phyloP scores from a whole-genome alignment of 2,888 invertebrate species.

The Drosophila histrio region DNA sequence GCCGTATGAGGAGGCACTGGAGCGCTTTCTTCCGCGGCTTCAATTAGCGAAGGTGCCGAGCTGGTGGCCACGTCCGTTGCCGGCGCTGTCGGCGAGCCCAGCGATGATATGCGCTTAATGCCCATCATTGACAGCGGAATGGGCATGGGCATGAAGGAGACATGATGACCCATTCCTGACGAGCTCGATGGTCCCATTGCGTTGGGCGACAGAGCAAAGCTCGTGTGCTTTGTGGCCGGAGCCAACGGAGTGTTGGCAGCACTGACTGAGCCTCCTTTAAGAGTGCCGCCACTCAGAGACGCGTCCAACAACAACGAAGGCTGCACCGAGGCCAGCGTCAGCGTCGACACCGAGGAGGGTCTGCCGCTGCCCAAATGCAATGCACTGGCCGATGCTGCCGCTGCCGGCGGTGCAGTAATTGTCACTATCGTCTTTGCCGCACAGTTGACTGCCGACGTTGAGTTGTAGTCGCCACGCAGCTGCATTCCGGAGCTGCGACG shows the following conservation, averaged over 20 bases:
- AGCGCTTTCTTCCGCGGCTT: slow-evolving; percentile 25
- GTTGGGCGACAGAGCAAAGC: slow-evolving; percentile 80
- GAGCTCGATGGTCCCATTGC: slow-evolving; percentile 70
- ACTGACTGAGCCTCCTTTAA: slow-evolving; percentile 54
- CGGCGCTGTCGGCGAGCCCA: slow-evolving; percentile 46
- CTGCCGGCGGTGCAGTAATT: slow-evolving; percentile 71
- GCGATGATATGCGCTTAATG: slow-evolving; percentile 51
- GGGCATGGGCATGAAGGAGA: slow-evolving; percentile 72
- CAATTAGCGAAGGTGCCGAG: slow-evolving; percentile 69
- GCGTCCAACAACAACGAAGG: slow-evolving; percentile 63
- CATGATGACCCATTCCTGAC: slow-evolving; percentile 71
- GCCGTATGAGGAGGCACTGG: slow-evolving; percentile 49
- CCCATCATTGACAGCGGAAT: slow-evolving; percentile 50
- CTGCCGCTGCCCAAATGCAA: slow-evolving; percentile 51
- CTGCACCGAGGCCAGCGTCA: slow-evolving; percentile 75
- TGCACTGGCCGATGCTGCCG: slow-evolving; percentile 57
- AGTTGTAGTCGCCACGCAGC: slow-evolving; percentile 65
- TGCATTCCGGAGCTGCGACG: slow-evolving; percentile 80
- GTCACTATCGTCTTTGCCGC: slow-evolving; percentile 77
- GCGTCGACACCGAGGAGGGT: slow-evolving; percentile 67
- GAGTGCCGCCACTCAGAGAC: slow-evolving; percentile 37
- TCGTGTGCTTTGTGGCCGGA: slow-evolving; percentile 78
- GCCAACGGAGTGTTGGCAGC: slow-evolving; percentile 67
- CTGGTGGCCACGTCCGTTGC: slow-evolving; percentile 39
- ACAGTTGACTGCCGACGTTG: slow-evolving; percentile 63